Conservation (phyloP, 2,888 invertebrate genomes). For the Caenorhabditis becei region DNA sequence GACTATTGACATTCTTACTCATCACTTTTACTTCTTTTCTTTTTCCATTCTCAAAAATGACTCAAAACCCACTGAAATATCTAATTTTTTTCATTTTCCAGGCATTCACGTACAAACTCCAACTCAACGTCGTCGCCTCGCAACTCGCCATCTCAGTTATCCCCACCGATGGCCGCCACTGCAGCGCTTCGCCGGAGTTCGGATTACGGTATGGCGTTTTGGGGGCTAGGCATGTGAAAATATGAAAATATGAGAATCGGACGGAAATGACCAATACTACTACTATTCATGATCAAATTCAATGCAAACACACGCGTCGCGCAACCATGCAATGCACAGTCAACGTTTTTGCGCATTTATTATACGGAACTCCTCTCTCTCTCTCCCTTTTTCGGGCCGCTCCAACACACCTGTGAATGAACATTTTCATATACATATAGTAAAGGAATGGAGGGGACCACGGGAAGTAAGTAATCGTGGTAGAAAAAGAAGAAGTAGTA, state of each 20-base stretch:
- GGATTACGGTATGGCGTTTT: constrained; percentile 65
- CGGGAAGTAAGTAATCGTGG: constrained; percentile 10
- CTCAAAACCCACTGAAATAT: background rate
- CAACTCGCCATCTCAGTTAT: constrained; percentile 62
- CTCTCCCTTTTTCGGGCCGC: constrained; percentile 1
- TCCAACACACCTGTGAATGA: constrained; percentile 40
- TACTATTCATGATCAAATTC: constrained; percentile 49
- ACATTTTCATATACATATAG: constrained; percentile 15
- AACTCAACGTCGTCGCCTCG: constrained; percentile 62
- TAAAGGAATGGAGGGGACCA: background rate
- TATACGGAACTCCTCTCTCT: constrained; percentile 20
- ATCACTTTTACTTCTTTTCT: constrained; percentile 5
- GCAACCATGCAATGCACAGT: background rate
- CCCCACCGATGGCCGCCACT: constrained; percentile 71
- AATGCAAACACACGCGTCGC: constrained; percentile 35
- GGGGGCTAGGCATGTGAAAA: too few relatives aligned
- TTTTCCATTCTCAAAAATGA: constrained; percentile 8
- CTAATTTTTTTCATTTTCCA: constrained; percentile 42
- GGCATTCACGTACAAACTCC: constrained; percentile 65
- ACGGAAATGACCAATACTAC: constrained; percentile 18
- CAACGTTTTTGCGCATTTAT: constrained; percentile 32
- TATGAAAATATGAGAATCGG: background rate
- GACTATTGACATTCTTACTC: constrained; percentile 49
- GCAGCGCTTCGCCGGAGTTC: constrained; percentile 68
- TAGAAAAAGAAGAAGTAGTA: constrained; percentile 4